Base-by-base conservation (phyloP, 2,888 invertebrate genomes). In the Drosophila peninsularis region DNA sequence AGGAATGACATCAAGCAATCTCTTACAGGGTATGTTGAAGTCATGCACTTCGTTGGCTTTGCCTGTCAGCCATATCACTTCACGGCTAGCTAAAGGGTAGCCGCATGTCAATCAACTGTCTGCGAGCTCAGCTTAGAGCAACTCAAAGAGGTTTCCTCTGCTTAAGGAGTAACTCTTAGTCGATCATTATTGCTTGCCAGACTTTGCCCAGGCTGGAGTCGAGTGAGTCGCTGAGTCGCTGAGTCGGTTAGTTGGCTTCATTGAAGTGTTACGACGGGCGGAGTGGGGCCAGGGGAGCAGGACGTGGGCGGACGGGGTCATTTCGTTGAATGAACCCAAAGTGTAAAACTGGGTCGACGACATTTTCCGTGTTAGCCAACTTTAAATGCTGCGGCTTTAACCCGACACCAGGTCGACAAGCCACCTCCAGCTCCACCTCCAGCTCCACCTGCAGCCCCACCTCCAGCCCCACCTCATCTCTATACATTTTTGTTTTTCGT, bases 221-320 rank as follows among this genome's bases (percentile, higher is more conserved):
- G 50, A 32, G 32, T 17, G 37, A 45, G 30, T 30, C 24, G 24
- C n/a, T 24, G 24, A 24, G 24, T 37, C 13, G 62, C 27, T 64
- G 54, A 71, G 62, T 75, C 78, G 63, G 63, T 77, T 75, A 73
- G 75, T 83, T 78, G 74, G 61, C 74, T 75, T 68, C 82, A 77
- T 78, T 75, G 67, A 81, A 77, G 70, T 77, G 82, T 63, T 30
- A n/a, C 32, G 14, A 30, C n/a, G n/a, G n/a, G n/a, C n/a, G 5
- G 17, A 42, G 5, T 1, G 9, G 1, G 14, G 32, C 1, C 2
- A 24, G 10, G 2, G 49, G 13, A 7, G 36, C 24, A 32, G 49
- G 49, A 32, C 19, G 49, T 32, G 14, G 27, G n/a, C 21, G 50
- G 63, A 61, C 62, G 65, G 34, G 55, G 44, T 24, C 44, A 24